Evolutionary conservation across 2,113 vertebrate species (phyloP).

Genomic region (Tricholaema leucomelas): DNA sequence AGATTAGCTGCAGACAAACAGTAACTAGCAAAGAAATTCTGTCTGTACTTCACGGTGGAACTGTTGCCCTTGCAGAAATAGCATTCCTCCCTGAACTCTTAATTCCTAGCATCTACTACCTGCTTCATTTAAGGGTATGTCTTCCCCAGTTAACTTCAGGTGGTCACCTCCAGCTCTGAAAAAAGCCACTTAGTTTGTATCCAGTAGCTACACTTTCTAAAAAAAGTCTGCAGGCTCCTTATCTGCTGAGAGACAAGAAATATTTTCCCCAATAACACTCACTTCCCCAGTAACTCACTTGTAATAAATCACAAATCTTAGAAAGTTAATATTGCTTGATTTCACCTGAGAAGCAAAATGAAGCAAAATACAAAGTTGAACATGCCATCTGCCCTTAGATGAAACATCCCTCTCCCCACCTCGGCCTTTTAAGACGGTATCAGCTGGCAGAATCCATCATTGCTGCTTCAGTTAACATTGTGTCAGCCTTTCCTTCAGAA

Average conservation of each 20-base stretch:
- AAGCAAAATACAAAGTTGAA: constrained; percentile 26
- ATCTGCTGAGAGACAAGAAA: background rate
- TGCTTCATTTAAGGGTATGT: constrained; percentile 27
- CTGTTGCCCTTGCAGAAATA: constrained; percentile 39
- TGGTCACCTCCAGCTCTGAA: constrained; percentile 56
- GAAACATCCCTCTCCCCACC: background rate
- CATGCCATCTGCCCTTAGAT: background rate
- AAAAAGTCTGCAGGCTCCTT: constrained; percentile 5
- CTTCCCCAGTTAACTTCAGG: constrained; percentile 63
- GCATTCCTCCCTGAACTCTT: constrained; percentile 10
- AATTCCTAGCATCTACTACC: constrained; percentile 66
- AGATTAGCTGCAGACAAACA: background rate
- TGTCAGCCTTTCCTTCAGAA: constrained; percentile 17
- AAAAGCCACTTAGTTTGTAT: background rate
- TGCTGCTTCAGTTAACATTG: constrained; percentile 20
- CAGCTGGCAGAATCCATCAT: constrained; percentile 27
- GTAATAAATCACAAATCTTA: constrained; percentile 38
- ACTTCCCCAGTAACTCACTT: constrained; percentile 37
- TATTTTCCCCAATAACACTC: constrained; percentile 27
- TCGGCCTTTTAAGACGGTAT: background rate
- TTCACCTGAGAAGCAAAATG: constrained; percentile 8
- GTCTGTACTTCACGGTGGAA: background rate
- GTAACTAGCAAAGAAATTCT: background rate
- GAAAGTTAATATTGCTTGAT: constrained; percentile 8
- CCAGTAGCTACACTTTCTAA: background rate